phyloP scores from a whole-genome alignment of 1,140 invertebrate genomes.

The Ptiloglossa arizonensis region DNA sequence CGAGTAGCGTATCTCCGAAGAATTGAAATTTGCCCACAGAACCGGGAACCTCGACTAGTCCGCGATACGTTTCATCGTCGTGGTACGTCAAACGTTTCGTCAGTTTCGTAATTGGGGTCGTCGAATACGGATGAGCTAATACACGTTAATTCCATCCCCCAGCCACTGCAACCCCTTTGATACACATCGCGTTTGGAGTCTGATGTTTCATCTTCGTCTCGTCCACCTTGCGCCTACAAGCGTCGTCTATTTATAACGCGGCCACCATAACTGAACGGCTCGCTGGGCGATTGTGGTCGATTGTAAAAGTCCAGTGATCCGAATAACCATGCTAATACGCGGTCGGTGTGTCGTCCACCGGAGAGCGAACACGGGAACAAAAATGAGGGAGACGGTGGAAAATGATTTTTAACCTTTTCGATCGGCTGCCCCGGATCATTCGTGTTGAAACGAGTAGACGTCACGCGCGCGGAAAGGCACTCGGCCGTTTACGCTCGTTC shows the following conservation, averaged over 20 bases:
- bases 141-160: not conserved
- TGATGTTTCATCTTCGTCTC: not conserved
- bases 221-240: slow-evolving; percentile 4
- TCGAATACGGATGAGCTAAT: too few relatives aligned
- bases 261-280: slow-evolving; percentile 31
- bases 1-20: too few relatives aligned
- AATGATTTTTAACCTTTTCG: slow-evolving; percentile 68
- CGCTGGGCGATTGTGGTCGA: slow-evolving; percentile 52
- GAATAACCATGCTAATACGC: slow-evolving; percentile 35
- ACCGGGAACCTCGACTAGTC: too few relatives aligned
- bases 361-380: slow-evolving; percentile 4
- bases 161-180: not conserved
- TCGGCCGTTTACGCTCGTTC: slow-evolving; percentile 33
- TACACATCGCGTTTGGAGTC: not conserved
- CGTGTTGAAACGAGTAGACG: slow-evolving; percentile 35
- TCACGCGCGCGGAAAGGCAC: slow-evolving; percentile 6
- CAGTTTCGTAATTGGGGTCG: not conserved
- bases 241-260: slow-evolving; percentile 48
- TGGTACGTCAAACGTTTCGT: not conserved
- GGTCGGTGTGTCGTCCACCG: slow-evolving; percentile 12
- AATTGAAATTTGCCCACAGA: too few relatives aligned
- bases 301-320: slow-evolving; percentile 54
- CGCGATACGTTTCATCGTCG: not conserved
- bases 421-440: slow-evolving; percentile 53
- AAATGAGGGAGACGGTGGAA: slow-evolving; percentile 9